phyloP scores from a whole-genome alignment of 2,797 vertebrate genomes.

The Botia almorhae region DNA sequence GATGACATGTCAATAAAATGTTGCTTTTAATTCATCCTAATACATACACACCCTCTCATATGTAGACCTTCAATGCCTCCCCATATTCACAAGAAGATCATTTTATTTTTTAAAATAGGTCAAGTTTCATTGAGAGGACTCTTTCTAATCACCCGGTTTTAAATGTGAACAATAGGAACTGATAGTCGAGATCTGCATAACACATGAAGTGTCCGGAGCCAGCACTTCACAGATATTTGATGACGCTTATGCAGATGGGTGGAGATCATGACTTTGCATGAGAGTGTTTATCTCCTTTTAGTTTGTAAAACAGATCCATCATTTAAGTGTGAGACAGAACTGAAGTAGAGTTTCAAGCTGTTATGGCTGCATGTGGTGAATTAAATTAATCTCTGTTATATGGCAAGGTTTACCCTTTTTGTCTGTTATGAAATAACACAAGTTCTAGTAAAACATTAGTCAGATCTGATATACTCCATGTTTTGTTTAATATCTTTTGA shows the following conservation, averaged over 20 bases:
- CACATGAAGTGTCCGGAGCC: slow-evolving; percentile 20
- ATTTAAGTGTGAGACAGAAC: slow-evolving; percentile 5
- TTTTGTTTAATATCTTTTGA: too few species aligned
- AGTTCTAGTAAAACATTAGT: background rate
- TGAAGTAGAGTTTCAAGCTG: background rate
- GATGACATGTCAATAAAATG: too few species aligned
- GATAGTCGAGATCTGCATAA: slow-evolving; percentile 31
- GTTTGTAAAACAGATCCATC: slow-evolving; percentile 16
- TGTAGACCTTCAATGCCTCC: too few species aligned
- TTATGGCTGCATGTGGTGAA: slow-evolving; percentile 1
- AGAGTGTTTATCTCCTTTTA: slow-evolving; percentile 11
- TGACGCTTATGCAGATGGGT: background rate
- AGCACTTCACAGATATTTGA: slow-evolving; percentile 22
- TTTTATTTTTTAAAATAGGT: background rate
- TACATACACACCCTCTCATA: too few species aligned
- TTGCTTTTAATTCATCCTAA: too few species aligned
- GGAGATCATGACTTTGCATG: background rate
- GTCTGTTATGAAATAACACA: background rate
- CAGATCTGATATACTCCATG: too few species aligned
- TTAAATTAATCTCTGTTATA: background rate
- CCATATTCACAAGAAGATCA: background rate
- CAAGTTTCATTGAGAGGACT: background rate
- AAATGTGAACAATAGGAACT: slow-evolving; percentile 23
- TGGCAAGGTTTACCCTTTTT: background rate
- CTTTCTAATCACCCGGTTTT: background rate